Evolutionary conservation across 2,888 invertebrate species (phyloP).

Genomic region (Acrobasis consociella): DNA sequence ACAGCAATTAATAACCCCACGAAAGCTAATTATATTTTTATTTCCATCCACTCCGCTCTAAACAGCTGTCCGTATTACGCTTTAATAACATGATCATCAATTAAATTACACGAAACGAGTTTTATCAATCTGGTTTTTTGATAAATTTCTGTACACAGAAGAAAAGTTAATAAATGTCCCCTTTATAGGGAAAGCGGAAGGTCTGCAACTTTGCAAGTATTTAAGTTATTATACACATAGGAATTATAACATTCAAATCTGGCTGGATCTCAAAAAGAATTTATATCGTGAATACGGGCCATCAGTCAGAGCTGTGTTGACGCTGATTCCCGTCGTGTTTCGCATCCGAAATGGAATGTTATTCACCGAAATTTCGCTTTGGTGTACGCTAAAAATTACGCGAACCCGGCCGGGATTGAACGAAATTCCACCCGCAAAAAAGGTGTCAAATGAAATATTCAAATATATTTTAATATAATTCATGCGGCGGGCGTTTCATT

Average conservation of each 20-base stretch:
- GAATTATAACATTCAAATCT: slow-evolving; percentile 51
- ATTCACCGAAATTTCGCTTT: slow-evolving; percentile 76
- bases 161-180: slow-evolving; percentile 22
- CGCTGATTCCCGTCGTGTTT: slow-evolving; percentile 78
- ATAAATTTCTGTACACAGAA: slow-evolving; percentile 7
- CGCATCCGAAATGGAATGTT: slow-evolving; percentile 80
- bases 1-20: slow-evolving; percentile 3
- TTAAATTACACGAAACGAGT: slow-evolving; percentile 18
- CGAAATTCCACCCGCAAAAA: slow-evolving; percentile 80
- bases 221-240: slow-evolving; percentile 37
- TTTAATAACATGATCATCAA: slow-evolving; percentile 17
- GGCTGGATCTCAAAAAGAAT: slow-evolving; percentile 68
- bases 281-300: slow-evolving; percentile 64
- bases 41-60: slow-evolving; percentile 7
- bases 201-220: slow-evolving; percentile 25
- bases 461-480: slow-evolving; percentile 84
- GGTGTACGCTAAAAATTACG: slow-evolving; percentile 80
- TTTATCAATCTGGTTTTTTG: slow-evolving; percentile 14
- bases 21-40: slow-evolving; percentile 5
- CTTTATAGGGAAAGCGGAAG: slow-evolving; percentile 11
- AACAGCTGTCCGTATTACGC: slow-evolving; percentile 22
- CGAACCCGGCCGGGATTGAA: slow-evolving; percentile 74
- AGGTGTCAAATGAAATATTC: slow-evolving; percentile 84
- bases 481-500: slow-evolving; percentile 83
- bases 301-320: slow-evolving; percentile 77